Evolutionary conservation across 1,140 invertebrate species (phyloP), one percentile per base, ranked within the genome.

Genomic region (Papilio polytes): DNA sequence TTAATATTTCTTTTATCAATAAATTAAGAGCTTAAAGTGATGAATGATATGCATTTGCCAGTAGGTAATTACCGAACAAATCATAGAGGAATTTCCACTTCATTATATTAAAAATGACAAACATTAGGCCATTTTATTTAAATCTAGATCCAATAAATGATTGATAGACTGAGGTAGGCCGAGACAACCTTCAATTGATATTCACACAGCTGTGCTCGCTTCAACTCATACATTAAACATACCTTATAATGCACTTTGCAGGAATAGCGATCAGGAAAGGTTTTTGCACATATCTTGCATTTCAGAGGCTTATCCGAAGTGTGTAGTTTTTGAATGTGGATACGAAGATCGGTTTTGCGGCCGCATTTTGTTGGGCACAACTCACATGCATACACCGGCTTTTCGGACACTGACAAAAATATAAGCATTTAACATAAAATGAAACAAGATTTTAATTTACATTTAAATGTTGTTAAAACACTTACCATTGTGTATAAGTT

Each of bases 291-390:
- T 86, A 98, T 96, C 92, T 98, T 99, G 94, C 99, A 99, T 82
- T 97, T 97, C 3, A 99, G 92, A 0, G 98, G 98, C 89, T 98
- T 97, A 87, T 99, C 98, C 13, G 98, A 98, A 18, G 98, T 99
- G 92, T 99, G 99, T 74, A 99, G 96, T 92, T 99, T 99, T 94
- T 99, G 98, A 63, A 99, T 98, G 91, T 99, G 99, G 85, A 99
- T 99, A 85, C 98, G 96, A 48, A 99, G 96, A 95, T 99, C 99
- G 0, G 99, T 99, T 96, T 99, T 99, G 31, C 99, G 96, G 0
- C 99, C 98, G 93, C 99, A 99, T 4, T 98, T 99, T 0, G 99
- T 98, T 15, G 99, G 99, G 95, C 99, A 99, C 8, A 99, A 95
- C 87, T 98, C 98, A 92, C 99, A 99, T 82, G 98, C 97, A 94